Evolutionary conservation across 2,797 vertebrate species (phyloP), one percentile per base, ranked within the genome.

Genomic region (Coregonus ussuriensis): DNA sequence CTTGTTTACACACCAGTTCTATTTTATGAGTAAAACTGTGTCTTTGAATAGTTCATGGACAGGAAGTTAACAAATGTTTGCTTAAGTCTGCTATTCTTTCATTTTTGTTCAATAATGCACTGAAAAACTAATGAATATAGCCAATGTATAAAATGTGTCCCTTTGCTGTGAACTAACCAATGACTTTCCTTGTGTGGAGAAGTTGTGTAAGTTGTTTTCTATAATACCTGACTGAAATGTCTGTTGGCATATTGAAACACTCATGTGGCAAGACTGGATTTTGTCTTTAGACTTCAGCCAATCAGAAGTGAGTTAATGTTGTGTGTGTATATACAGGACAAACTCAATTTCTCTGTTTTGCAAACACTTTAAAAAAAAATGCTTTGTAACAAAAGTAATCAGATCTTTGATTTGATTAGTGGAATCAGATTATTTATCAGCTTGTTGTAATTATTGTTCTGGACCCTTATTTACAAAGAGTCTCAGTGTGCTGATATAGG

Each of bases 191-290:
- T 6, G 35, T 33, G 81, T 74, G 52, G 59, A 21, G 47, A 33
- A n/a, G 6, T 82, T 54, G 67, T 83, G 65, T 86, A 69, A 72
- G 62, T 75, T 85, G 13, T 77, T 90, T 77, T 84, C 68, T 71
- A 84, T 74, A 79, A 83, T 86, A 91, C 81, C 88, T 86, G 87
- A 80, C 81, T 83, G 73, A 81, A 88, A 89, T 83, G 78, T 82
- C 25, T 84, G 85, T 84, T 63, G 67, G 89, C 90, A 90, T 93
- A 93, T 93, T 87, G 80, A 89, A 89, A 91, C 94, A 95, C 95
- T 96, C 94, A 94, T 95, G 88, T 89, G 76, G 56, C 78, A 92
- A 72, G 92, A 94, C 94, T 95, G 95, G 94, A 96, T 94, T 74
- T 83, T 79, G 69, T 85, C 82, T 72, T 73, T 80, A 79, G 51